Evolutionary conservation across 2,888 invertebrate species (phyloP), one percentile per base, ranked within the genome.

Genomic region (Machimus atricapillus): DNA sequence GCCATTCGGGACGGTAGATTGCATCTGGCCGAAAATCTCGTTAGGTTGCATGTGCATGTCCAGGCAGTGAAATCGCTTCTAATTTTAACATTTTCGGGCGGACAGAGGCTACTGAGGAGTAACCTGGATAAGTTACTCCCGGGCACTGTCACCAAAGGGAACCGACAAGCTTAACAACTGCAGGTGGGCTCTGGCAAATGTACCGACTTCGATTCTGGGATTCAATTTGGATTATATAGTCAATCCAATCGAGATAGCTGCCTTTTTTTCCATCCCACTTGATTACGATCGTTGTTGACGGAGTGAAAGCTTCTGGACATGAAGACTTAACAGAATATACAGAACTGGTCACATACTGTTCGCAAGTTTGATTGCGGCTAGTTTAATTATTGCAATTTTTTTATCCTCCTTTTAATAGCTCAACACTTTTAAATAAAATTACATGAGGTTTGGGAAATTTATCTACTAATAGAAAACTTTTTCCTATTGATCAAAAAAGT

Each of bases 221-320:
- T 52, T 79, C 79, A 79, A 79, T 79, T 79, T 79, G 31, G 79
- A 52, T 52, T 79, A 79, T 79, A 56, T 56, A 79, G 79, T n/a
- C 31, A 27, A 7, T 79, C 56, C 16, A 79, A 79, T 52, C 79
- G 31, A 14, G 79, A 56, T 79, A 52, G 31, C 31, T n/a, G 16
- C 19, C 16, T 12, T 19, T 52, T 79, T 40, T 40, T 46, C 78
- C 23, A 23, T 78, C 12, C 46, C 19, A 52, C 27, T 79, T 79
- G 79, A 79, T 79, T 79, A 52, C 16, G 46, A 46, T 23, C 52
- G 31, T 14, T 27, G 27, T 40, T 78, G 40, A 46, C 40, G 52
- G 52, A 31, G 46, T 79, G 56, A 56, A 56, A 27, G 43, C 14
- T 52, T 3, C 9, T 58, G 58, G 23, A 56, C 2, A 4, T 56